Conservation (phyloP, 2,888 invertebrate genomes). For the Tipula vernalis region DNA sequence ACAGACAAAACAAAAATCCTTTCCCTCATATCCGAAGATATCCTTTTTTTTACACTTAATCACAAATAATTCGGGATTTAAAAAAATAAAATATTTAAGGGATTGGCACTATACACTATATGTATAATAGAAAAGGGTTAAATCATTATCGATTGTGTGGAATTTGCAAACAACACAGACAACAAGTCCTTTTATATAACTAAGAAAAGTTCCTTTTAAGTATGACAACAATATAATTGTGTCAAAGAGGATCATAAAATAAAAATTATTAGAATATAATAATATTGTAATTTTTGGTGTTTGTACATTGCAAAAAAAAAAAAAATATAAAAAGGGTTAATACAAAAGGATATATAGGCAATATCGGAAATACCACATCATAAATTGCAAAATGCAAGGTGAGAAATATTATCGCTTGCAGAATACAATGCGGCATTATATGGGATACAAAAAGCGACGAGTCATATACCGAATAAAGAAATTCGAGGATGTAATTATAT, state of each 20-base stretch:
- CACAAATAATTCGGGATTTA: neutral
- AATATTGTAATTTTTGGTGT: neutral
- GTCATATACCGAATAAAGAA: neutral
- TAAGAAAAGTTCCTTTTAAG: neutral
- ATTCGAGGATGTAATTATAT: neutral
- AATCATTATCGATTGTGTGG: neutral
- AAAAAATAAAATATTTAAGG: neutral
- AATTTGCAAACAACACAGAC: neutral
- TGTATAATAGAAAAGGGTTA: neutral
- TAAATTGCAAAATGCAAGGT: neutral
- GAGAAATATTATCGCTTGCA: neutral
- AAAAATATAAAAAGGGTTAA: neutral
- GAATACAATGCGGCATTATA: neutral
- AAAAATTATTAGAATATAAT: neutral
- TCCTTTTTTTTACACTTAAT: neutral
- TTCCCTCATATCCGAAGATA: neutral
- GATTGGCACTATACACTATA: neutral
- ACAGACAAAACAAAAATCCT: neutral
- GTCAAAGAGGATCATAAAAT: neutral
- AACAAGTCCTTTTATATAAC: neutral
- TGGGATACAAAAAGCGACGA: neutral
- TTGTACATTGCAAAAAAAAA: neutral
- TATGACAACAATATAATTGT: neutral
- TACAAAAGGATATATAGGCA: neutral
- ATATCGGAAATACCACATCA: neutral